These are phyloP conservation scores for Osedax fenrisi DNA, from an alignment of 2,888 invertebrate species.

Conservation along the genomic window DNA sequence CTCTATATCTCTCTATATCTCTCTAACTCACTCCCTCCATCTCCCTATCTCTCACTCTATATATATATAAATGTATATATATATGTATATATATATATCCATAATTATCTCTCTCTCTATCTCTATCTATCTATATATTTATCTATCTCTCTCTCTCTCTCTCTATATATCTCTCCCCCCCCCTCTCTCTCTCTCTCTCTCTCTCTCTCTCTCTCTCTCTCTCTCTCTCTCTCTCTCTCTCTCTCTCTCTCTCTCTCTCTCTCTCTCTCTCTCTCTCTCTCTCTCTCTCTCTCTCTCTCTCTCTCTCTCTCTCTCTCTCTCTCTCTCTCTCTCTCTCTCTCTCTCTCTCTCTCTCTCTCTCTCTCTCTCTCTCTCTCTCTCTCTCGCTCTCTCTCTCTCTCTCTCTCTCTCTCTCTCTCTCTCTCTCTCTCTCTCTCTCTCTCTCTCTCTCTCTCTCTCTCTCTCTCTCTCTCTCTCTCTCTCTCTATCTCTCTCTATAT, in stretches of 20 bases:
- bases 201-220: conserved; percentile 2
- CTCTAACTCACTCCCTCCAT: too few species aligned
- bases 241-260: background rate
- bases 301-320: conserved; percentile 18
- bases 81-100: background rate
- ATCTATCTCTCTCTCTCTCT: too few species aligned
- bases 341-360: background rate
- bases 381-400: too few species aligned
- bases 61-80: background rate
- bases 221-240: background rate
- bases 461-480: too few species aligned
- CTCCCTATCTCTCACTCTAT: too few species aligned
- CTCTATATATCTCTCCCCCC: too few species aligned
- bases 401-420: conserved; percentile 19
- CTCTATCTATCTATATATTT: too few species aligned
- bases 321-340: conserved; percentile 18
- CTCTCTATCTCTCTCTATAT: too few species aligned
- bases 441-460: conserved; percentile 16
- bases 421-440: conserved; percentile 13
- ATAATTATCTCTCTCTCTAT: background rate
- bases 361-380: conserved; percentile 25
- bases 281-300: conserved; percentile 6
- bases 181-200: background rate
- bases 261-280: background rate
- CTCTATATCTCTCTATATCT: too few species aligned